phyloP scores from a whole-genome alignment of 2,113 vertebrate genomes.

The Peromyscus leucopus region DNA sequence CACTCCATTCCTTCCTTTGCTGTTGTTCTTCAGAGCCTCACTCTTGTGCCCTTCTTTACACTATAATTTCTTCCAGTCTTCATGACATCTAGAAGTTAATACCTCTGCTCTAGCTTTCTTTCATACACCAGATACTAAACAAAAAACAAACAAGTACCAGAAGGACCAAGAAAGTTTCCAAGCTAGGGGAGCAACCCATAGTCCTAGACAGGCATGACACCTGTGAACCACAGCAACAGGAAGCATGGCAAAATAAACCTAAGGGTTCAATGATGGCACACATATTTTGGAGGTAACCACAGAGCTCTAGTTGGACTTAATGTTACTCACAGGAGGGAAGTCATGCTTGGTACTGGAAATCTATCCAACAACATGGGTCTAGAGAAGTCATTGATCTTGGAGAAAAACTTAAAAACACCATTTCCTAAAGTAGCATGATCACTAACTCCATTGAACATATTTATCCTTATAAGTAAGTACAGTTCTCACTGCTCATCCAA shows the following conservation, averaged over 20 bases:
- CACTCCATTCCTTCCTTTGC: neutral
- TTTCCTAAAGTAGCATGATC: neutral
- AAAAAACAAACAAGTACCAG: neutral
- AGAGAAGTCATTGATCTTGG: neutral
- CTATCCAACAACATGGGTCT: neutral
- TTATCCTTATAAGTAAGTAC: neutral
- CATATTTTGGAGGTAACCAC: neutral
- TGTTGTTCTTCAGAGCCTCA: rapidly evolving
- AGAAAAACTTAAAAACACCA: neutral
- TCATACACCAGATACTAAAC: neutral
- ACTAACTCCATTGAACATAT: neutral
- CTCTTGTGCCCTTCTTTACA: neutral
- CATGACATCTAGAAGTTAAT: neutral
- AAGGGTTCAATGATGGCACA: neutral
- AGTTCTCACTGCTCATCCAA: neutral
- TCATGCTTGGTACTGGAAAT: neutral
- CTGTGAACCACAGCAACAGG: neutral
- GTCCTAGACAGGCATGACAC: neutral
- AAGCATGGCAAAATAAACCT: neutral
- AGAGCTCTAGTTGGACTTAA: neutral
- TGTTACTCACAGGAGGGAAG: neutral
- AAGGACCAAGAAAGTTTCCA: neutral
- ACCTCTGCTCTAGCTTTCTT: neutral
- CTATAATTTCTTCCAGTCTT: neutral
- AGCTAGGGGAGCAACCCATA: neutral